These are phyloP conservation scores for Myotis davidii DNA, from an alignment of 2,113 vertebrate genomes.

Conservation along the genomic window DNA sequence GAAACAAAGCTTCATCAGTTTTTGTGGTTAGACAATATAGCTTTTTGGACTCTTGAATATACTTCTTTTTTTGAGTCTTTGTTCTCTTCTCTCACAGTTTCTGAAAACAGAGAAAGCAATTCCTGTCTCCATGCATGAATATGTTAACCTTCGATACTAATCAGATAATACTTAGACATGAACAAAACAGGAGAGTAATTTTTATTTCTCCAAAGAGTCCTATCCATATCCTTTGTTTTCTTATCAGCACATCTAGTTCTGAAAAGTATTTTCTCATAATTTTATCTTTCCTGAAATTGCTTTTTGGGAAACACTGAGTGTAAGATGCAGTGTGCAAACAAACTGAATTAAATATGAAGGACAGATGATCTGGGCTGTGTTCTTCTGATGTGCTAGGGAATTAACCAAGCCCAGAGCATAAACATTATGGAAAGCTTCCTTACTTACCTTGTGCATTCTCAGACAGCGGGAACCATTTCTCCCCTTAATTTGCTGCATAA, in stretches of 20 bases:
- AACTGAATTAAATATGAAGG: slow-evolving; percentile 54
- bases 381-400: not conserved
- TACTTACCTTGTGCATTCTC: slow-evolving; percentile 29
- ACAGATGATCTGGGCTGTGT: not conserved
- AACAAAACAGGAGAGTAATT: not conserved
- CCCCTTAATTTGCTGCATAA: slow-evolving; percentile 49
- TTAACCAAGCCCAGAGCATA: slow-evolving; percentile 60
- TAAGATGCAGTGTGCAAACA: slow-evolving; percentile 51
- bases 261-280: slow-evolving; percentile 41
- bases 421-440: slow-evolving; percentile 66
- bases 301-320: slow-evolving; percentile 35
- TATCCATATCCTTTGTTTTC: slow-evolving; percentile 9
- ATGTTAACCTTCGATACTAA: not conserved
- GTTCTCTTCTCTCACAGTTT: not conserved
- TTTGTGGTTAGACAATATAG: not conserved
- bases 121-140: not conserved
- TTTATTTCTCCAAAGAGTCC: slow-evolving; percentile 36
- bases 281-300: slow-evolving; percentile 52
- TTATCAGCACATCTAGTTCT: not conserved
- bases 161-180: not conserved
- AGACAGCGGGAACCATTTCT: not conserved
- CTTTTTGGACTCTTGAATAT: slow-evolving; percentile 22
- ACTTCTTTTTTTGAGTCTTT: slow-evolving; percentile 25
- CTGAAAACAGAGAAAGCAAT: slow-evolving; percentile 1
- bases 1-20: not conserved